Evolutionary conservation across 2,113 vertebrate species (phyloP), one percentile per base, ranked within the genome.

Genomic region (Tychaedon coryphoeus): DNA sequence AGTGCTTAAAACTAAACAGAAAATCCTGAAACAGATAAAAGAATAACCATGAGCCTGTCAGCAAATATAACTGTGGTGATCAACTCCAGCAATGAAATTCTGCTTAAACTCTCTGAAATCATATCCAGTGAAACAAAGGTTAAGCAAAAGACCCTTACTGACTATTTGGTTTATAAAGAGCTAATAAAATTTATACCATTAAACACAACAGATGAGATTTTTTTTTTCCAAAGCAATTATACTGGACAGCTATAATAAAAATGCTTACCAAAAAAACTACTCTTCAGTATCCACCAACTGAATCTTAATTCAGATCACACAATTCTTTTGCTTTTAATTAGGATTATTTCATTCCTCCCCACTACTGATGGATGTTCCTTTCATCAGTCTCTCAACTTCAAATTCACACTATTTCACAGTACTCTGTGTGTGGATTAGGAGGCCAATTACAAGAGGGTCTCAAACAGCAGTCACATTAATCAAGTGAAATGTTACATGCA

Each of bases 21-120:
- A 95, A 95, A 76, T 53, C 53, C 42, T n/a, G 73, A 90, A 79
- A 50, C 19, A 91, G 93, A 96, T 92, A 88, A 86, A 86, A 72
- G 58, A 92, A 70, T 31, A 91, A 36, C 61, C 76, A 69, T 57
- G 61, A 53, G 40, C 60, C 67, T 56, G 34, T 74, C 65, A 67
- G 89, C 53, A 95, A 77, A 92, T 57, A 36, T 25, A 87, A 67
- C 77, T 62, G 36, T 33, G 26, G 3, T 65, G 70, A 77, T 56
- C 83, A 56, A 58, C 66, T 79, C 61, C 71, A 95, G 77, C 84
- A 86, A 54, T 23, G 76, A 89, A 82, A 85, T 11, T 17, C 22
- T 86, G 66, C 65, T 77, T 61, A 43, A 67, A 40, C 9, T 47
- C 34, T 75, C 75, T 83, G 85, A 79, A 76, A 73, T 54, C 34